Evolutionary conservation across 2,888 invertebrate species (phyloP).

Genomic region (Pollenia griseotomentosa): DNA sequence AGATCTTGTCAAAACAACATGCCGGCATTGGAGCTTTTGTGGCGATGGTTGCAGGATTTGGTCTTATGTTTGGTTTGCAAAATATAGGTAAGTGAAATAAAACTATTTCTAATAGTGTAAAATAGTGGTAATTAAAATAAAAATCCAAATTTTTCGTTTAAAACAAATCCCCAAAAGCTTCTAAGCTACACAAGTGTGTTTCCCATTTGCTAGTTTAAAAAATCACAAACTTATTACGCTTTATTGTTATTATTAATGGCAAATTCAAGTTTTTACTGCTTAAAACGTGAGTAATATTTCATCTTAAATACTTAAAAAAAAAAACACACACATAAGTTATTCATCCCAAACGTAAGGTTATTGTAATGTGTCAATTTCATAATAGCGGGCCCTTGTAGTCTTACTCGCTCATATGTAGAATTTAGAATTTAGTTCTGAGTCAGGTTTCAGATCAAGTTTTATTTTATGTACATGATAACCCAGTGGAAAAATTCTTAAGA

Average conservation of each 20-base stretch:
- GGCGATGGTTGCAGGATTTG: constrained; percentile 89
- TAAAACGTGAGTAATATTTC: neutral
- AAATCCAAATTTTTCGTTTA: neutral
- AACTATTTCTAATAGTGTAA: neutral
- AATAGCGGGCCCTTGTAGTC: too few species aligned
- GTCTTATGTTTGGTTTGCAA: constrained; percentile 89
- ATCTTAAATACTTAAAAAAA: neutral
- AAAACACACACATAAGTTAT: neutral
- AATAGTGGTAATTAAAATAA: neutral
- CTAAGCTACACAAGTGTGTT: neutral
- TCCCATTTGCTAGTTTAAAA: neutral
- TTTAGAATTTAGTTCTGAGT: too few species aligned
- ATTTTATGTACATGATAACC: too few species aligned
- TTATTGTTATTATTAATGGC: neutral
- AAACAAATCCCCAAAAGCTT: neutral
- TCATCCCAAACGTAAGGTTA: neutral
- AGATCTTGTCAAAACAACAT: constrained; percentile 88
- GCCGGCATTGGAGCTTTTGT: constrained; percentile 88
- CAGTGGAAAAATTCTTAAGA: too few species aligned
- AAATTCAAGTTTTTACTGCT: neutral
- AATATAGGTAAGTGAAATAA: constrained; percentile 79
- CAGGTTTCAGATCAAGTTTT: too few species aligned
- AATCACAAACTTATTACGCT: neutral
- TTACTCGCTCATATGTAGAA: too few species aligned
- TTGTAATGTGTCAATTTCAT: neutral